Evolutionary conservation across 2,888 invertebrate species (phyloP).

Genomic region (Xestobium rufovillosum): DNA sequence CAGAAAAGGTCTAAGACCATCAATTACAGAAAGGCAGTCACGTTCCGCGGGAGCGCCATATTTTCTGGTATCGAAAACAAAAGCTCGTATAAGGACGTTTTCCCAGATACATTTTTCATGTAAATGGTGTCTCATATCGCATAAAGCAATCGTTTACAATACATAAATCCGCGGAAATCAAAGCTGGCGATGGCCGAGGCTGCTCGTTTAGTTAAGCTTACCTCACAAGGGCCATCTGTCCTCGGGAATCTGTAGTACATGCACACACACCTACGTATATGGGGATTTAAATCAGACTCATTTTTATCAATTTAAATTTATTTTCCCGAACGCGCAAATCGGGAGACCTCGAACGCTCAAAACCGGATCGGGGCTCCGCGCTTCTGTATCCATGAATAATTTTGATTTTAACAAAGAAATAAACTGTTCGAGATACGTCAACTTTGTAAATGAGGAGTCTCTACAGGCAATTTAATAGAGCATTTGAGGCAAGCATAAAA

Average conservation of each 20-base stretch:
- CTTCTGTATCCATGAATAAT: too few relatives aligned
- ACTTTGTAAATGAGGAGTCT: too few relatives aligned
- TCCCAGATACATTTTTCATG: constrained; percentile 47
- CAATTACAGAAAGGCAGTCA: constrained; percentile 44
- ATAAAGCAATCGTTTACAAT: constrained; percentile 48
- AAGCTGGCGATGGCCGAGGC: constrained; percentile 31
- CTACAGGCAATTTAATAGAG: too few relatives aligned
- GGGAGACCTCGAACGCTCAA: too few relatives aligned
- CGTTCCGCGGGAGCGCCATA: constrained; percentile 41
- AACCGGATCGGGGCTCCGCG: too few relatives aligned
- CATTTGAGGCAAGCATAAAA: too few relatives aligned
- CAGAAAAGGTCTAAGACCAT: constrained; percentile 26
- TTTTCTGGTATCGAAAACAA: constrained; percentile 46
- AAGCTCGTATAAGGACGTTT: constrained; percentile 43
- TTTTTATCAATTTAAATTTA: too few relatives aligned
- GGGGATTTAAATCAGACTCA: neutral
- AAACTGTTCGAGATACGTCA: too few relatives aligned
- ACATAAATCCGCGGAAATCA: constrained; percentile 47
- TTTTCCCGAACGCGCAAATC: too few relatives aligned
- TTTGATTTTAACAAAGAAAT: too few relatives aligned
- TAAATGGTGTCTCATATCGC: constrained; percentile 48
- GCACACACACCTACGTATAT: neutral
- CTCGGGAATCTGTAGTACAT: neutral
- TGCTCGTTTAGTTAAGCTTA: constrained; percentile 41
- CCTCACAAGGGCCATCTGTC: constrained; percentile 37